Conservation (phyloP, 2,113 vertebrate genomes). For the Rutilus rutilus region DNA sequence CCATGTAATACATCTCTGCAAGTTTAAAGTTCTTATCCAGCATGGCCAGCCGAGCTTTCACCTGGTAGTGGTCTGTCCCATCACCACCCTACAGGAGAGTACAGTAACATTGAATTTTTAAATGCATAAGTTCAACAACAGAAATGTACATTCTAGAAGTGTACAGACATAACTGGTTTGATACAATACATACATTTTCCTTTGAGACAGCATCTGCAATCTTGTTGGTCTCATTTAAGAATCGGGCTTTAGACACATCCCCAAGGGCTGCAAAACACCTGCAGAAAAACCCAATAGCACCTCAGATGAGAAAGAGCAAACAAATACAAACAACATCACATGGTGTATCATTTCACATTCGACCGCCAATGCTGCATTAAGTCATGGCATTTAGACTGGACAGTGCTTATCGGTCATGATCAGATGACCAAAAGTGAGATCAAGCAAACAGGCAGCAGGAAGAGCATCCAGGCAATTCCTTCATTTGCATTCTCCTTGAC, state of each 20-base stretch:
- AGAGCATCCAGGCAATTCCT: slow-evolving; percentile 38
- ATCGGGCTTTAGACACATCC: slow-evolving; percentile 86
- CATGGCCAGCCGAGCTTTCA: slow-evolving; percentile 89
- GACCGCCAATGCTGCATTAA: background rate
- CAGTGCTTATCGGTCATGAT: background rate
- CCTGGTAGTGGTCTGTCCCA: slow-evolving; percentile 85
- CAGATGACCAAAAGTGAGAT: background rate
- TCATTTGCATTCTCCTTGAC: slow-evolving; percentile 65
- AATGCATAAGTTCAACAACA: background rate
- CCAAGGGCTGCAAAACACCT: slow-evolving; percentile 95
- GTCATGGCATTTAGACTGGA: background rate
- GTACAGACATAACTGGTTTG: background rate
- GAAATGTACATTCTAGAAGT: background rate
- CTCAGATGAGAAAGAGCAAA: background rate
- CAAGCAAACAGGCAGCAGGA: background rate
- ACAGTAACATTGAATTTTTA: background rate
- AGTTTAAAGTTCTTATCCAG: slow-evolving; percentile 93
- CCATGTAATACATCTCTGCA: slow-evolving; percentile 92
- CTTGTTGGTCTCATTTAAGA: slow-evolving; percentile 87
- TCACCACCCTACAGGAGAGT: slow-evolving; percentile 82
- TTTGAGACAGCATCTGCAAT: slow-evolving; percentile 85
- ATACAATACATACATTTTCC: slow-evolving; percentile 81
- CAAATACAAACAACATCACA: background rate
- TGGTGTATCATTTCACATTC: slow-evolving; percentile 10
- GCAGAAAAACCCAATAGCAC: background rate